Evolutionary conservation across 2,888 invertebrate genomes (phyloP), one percentile per base, ranked within the genome.

Genomic region (Drosophila putrida): DNA sequence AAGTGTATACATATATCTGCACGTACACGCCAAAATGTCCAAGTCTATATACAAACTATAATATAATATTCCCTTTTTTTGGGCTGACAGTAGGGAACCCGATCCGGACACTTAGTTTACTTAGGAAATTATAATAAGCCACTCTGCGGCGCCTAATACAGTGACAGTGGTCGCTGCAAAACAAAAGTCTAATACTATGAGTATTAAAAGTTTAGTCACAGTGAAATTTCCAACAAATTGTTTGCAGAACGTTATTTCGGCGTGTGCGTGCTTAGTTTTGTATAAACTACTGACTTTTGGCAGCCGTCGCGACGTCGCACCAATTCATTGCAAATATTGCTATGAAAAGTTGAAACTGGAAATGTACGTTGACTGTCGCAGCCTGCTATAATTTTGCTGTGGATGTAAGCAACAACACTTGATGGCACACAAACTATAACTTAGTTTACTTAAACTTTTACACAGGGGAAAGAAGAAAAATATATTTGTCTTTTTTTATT

Each of bases 91-190:
- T 39, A 68, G 62, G 43, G 13, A 28, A 13, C 4, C 33, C 36
- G 51, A 64, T 51, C 47, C 55, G 58, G 35, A 51, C 72, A 65
- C 66, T 65, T 53, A 71, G 84, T 82, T 87, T 84, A 78, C 84
- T 82, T 82, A 69, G 75, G 59, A 75, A 84, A 89, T 78, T 80
- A 87, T 84, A 84, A 80, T 77, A 82, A 85, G 75, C 82, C 75
- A 74, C 73, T 70, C 66, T 70, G 77, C 58, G 66, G 68, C 60
- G 50, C 39, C 38, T 59, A 53, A 68, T 49, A 57, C 61, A 44
- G 44, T 47, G 41, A 47, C 39, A 39, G 43, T 31, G 36, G 10
- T 33, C 25, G 25, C 41, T 49, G 39, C 6, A n/a, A 27, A 28
- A 13, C 33, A 33, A 44, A 63, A 44, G 50, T 43, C 66, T 4